phyloP scores from a whole-genome alignment of 2,113 vertebrate genomes.

The Pseudopipra pipra region DNA sequence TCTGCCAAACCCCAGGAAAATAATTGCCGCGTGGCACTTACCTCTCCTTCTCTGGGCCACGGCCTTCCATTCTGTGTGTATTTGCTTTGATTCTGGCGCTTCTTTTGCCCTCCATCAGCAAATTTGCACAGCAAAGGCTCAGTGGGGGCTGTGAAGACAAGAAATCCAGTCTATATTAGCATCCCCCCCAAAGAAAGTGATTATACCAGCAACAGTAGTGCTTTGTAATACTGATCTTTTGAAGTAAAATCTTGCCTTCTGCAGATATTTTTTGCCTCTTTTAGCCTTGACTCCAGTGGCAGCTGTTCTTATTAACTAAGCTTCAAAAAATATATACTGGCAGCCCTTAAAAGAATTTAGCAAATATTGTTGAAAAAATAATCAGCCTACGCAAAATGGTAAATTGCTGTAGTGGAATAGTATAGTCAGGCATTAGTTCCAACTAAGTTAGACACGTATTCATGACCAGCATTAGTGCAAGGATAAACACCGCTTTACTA shows the following conservation, averaged over 20 bases:
- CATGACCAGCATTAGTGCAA: slow-evolving; percentile 8
- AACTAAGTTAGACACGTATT: slow-evolving; percentile 36
- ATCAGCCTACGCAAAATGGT: slow-evolving; percentile 77
- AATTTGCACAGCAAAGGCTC: slow-evolving; percentile 99
- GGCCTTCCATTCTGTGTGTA: slow-evolving; percentile 96
- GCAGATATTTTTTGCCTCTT: slow-evolving; percentile 75
- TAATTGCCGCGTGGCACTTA: slow-evolving; percentile 70
- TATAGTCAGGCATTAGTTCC: slow-evolving; percentile 50
- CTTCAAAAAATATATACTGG: slow-evolving; percentile 78
- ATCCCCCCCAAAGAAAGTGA: slow-evolving; percentile 61
- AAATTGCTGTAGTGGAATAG: slow-evolving; percentile 76
- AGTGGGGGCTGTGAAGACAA: slow-evolving; percentile 86
- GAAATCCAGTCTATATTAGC: slow-evolving; percentile 73
- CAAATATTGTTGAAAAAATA: slow-evolving; percentile 85
- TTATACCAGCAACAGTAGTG: slow-evolving; percentile 66
- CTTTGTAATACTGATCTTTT: slow-evolving; percentile 73
- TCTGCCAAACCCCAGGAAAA: background rate
- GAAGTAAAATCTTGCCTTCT: slow-evolving; percentile 73
- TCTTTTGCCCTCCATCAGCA: slow-evolving; percentile 97
- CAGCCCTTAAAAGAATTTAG: slow-evolving; percentile 80
- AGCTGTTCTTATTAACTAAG: slow-evolving; percentile 67
- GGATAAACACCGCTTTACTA: slow-evolving; percentile 51
- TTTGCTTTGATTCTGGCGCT: slow-evolving; percentile 97
- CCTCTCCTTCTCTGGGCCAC: slow-evolving; percentile 97
- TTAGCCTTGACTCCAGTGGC: slow-evolving; percentile 69